Evolutionary conservation across 2,888 invertebrate species (phyloP), one percentile per base, ranked within the genome.

Genomic region (Ametastegia equiseti): DNA sequence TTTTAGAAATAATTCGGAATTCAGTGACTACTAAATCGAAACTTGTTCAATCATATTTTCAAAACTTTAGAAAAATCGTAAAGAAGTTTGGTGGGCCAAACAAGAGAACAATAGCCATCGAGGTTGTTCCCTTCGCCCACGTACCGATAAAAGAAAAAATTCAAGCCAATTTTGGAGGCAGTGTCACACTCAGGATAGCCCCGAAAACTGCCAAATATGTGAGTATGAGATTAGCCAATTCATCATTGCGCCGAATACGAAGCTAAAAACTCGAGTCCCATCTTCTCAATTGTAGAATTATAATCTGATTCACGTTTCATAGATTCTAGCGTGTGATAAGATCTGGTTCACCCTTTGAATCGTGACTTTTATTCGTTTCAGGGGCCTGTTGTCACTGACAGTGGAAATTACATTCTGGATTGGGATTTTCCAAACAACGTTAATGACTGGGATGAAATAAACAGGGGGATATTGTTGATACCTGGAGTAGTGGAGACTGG

Each of bases 401-500:
- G 99, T 94, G 98, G 98, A 0, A 99, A 99, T 92, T 98, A 99
- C 90, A 96, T 99, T 82, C 91, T 99, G 13, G 99, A 99, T 92
- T 99, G 99, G 98, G 93, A 94, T 84, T 98, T 98, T 91, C 94
- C 94, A 82, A 93, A 93, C 85, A 91, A 93, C 13, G 93, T 92
- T 87, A 92, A 94, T 67, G 92, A 93, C 60, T 97, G 97, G 97
- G 92, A 93, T 1, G 89, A 92, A 84, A 93, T 96, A 0, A 95
- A 96, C 89, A 90, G 88, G 57, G 92, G 93, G 78, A 92, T 99
- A 65, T 94, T 94, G 85, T 92, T 96, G 92, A 97, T 98, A 86
- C 98, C 98, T 78, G 97, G 98, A 73, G 97, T 99, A 13, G 95
- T 99, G 1, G 99, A 99, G 92, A 99, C 97, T 15, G 99, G 99